A percentile compares a stretch with the other conserved stretches of the same genome.
Evolutionary conservation across 1,140 invertebrate species (phyloP).

Genomic region (Neotoxoptera formosana): DNA sequence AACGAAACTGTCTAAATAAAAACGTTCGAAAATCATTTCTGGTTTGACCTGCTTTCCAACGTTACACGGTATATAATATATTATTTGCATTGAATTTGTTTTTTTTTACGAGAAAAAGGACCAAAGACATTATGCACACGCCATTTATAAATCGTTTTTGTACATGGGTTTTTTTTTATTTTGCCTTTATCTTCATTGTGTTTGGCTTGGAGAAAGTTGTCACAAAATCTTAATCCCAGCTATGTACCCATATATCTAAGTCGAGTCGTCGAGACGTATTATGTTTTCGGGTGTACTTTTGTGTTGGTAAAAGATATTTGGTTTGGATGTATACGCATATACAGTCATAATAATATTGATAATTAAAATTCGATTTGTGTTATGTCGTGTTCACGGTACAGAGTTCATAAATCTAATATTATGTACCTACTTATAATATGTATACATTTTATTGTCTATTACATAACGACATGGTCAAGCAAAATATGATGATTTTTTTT

Average conservation of each 20-base stretch:
- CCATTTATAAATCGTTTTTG: neutral
- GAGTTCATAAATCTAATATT: neutral
- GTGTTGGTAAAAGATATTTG: neutral
- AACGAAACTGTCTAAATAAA: neutral
- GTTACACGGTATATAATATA: neutral
- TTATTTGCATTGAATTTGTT: constrained; percentile 34
- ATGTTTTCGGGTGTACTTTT: neutral
- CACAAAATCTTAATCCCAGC: neutral
- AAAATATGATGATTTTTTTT: neutral
- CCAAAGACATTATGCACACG: neutral
- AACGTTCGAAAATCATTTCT: constrained; percentile 39
- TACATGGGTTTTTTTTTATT: neutral
- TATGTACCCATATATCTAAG: neutral
- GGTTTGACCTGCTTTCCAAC: constrained; percentile 8
- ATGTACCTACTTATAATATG: neutral
- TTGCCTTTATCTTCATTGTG: neutral
- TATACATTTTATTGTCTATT: neutral
- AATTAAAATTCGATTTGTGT: constrained; percentile 27
- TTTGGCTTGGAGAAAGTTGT: constrained; percentile 23
- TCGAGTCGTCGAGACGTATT: neutral
- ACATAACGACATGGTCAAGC: neutral
- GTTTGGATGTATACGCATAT: neutral
- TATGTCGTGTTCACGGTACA: neutral
- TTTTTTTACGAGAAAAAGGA: neutral
- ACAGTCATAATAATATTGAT: neutral